These are phyloP conservation scores for Pristionchus pacificus DNA, from an alignment of 1,140 invertebrate species.

Conservation along the genomic window DNA sequence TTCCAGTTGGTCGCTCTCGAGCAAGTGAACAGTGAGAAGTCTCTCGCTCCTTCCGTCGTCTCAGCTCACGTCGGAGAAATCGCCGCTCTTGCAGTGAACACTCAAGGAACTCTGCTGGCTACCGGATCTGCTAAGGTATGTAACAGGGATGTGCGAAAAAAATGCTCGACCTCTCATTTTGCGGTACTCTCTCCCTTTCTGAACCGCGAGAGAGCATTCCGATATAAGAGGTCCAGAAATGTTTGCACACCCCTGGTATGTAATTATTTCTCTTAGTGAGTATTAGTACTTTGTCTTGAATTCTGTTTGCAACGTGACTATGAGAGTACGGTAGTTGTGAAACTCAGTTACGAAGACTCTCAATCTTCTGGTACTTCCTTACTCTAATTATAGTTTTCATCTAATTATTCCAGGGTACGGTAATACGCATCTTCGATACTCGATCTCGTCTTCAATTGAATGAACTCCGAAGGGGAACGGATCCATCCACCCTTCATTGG, in stretches of 20 bases:
- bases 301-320: no score
- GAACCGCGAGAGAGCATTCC: no score
- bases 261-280: no score
- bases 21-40: not conserved
- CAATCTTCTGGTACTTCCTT: no score
- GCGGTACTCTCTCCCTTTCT: no score
- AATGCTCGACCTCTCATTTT: no score
- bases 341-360: no score
- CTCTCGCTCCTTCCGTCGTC: not conserved
- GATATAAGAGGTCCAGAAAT: no score
- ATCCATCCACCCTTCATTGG: not conserved
- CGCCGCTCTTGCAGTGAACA: not conserved
- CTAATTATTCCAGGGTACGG: not conserved
- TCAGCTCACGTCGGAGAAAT: not conserved
- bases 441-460: not conserved
- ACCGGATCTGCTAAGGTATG: not conserved
- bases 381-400: not conserved
- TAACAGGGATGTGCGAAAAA: no score
- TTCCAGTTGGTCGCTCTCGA: not conserved
- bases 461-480: not conserved
- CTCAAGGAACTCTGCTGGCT: not conserved
- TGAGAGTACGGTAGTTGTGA: no score
- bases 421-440: not conserved
- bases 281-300: no score
- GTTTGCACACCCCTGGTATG: no score